Conservation (phyloP, 2,888 invertebrate genomes). For the Carterocephalus palaemon region DNA sequence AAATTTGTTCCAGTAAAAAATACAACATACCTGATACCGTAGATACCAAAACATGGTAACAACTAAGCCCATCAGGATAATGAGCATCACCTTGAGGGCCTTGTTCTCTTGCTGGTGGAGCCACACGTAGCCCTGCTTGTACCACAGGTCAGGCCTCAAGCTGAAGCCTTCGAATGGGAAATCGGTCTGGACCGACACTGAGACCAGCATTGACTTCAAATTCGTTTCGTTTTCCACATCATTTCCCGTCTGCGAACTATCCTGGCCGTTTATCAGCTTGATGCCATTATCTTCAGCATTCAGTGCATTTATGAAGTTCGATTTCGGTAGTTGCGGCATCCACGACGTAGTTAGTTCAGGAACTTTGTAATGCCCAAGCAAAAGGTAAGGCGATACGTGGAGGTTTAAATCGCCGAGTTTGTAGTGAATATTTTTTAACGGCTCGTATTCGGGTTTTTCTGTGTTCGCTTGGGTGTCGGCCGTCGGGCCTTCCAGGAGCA, state of each 20-base stretch:
- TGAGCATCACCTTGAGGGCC: conserved; percentile 83
- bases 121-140: conserved; percentile 77
- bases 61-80: conserved; percentile 83
- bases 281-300: conserved; percentile 46
- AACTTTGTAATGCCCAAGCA: conserved; percentile 85
- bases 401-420: conserved; percentile 64
- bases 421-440: conserved; percentile 72
- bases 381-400: conserved; percentile 67
- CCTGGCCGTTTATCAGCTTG: conserved; percentile 65
- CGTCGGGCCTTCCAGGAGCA: conserved; percentile 86
- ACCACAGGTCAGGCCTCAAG: conserved; percentile 63
- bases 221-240: conserved; percentile 69
- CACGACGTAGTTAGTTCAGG: conserved; percentile 79
- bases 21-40: conserved; percentile 80
- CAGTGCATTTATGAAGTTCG: conserved; percentile 50
- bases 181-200: conserved; percentile 80
- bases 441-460: conserved; percentile 61
- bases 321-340: conserved; percentile 62
- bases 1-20: background rate
- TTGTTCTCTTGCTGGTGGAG: conserved; percentile 87
- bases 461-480: conserved; percentile 43
- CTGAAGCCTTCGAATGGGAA: conserved; percentile 67
- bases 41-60: conserved; percentile 87
- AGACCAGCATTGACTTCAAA: conserved; percentile 62
- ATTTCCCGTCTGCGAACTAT: conserved; percentile 51